Conservation (phyloP, 2,888 invertebrate species). For the Rhagium mordax region DNA sequence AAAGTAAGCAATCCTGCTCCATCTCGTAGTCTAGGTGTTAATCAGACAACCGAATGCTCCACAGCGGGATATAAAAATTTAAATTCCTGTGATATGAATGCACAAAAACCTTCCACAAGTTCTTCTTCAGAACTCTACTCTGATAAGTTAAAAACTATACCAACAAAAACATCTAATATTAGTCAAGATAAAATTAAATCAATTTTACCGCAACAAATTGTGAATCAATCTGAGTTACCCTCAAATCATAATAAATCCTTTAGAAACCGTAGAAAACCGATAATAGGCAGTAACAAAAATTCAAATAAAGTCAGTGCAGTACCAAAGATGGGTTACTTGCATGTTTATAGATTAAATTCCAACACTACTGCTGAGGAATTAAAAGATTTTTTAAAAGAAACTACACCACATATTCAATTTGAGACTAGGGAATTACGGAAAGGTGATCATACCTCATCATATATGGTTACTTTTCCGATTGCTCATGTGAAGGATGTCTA, state of each 20-base stretch:
- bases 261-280: no score
- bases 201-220: not conserved
- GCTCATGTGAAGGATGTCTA: not conserved
- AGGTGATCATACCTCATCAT: not conserved
- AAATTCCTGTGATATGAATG: not conserved
- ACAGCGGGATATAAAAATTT: not conserved
- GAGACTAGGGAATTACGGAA: not conserved
- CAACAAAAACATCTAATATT: not conserved
- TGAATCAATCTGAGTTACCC: no score
- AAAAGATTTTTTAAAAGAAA: no score
- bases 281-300: no score
- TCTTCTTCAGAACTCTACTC: not conserved
- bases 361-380: no score
- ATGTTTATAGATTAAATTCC: no score
- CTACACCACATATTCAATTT: not conserved
- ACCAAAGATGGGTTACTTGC: no score
- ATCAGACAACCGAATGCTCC: not conserved
- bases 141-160: not conserved
- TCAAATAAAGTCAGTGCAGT: no score
- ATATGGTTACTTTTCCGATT: not conserved
- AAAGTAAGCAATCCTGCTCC: not conserved
- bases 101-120: not conserved
- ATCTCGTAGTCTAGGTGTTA: not conserved
- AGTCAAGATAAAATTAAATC: not conserved
- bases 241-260: no score